These are phyloP conservation scores for Mormyrus lacerda DNA, from an alignment of 2,113 vertebrate genomes.

Conservation along the genomic window DNA sequence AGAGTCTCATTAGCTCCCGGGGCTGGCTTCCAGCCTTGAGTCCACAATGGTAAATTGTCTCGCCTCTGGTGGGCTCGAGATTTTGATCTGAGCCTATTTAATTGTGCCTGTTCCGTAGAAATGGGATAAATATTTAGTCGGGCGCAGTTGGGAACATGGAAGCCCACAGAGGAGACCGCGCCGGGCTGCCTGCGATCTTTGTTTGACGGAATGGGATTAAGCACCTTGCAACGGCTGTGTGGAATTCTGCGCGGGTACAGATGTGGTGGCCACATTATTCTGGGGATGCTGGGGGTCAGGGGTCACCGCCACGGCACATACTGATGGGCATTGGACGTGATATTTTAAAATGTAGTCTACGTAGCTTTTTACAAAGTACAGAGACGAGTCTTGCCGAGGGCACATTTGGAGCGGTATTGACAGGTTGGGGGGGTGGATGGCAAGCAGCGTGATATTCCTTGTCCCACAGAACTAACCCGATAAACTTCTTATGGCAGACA, in stretches of 20 bases:
- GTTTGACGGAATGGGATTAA: not conserved
- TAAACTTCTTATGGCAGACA: not conserved
- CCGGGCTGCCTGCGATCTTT: not conserved
- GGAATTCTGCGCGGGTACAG: not conserved
- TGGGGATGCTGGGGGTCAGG: not conserved
- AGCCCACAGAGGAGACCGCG: no score
- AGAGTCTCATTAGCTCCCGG: not conserved
- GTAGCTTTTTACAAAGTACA: not conserved
- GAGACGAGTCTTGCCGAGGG: not conserved
- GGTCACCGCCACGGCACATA: not conserved
- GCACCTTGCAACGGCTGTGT: not conserved
- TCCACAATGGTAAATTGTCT: not conserved
- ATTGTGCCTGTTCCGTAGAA: not conserved
- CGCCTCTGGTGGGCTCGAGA: not conserved
- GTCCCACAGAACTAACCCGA: not conserved
- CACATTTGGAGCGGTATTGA: not conserved
- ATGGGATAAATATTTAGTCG: conserved; percentile 1
- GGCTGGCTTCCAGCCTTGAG: not conserved
- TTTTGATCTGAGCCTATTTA: not conserved
- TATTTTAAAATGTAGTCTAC: not conserved
- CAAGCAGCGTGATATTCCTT: not conserved
- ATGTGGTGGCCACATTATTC: not conserved
- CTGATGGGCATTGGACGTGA: not conserved
- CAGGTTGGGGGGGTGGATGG: not conserved
- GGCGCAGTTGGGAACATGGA: not conserved